Percentiles rank a stretch among this genome's conserved stretches.
These are phyloP conservation scores for Hystrix cristata DNA, from an alignment of 2,113 vertebrate genomes.

Conservation along the genomic window DNA sequence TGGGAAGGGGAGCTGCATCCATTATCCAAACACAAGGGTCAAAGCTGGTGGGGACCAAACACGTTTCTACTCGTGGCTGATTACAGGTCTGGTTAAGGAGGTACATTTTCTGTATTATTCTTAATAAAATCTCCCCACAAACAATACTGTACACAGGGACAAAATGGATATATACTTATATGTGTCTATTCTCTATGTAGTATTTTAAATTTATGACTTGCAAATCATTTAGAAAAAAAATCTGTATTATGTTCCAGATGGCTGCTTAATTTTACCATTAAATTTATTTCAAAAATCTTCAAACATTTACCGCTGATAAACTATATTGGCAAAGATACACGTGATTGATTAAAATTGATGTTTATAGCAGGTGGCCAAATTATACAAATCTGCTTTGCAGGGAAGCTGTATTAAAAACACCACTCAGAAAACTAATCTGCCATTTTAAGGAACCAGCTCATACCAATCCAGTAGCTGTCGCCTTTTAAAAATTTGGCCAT, in stretches of 20 bases:
- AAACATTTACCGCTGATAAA: conserved; percentile 75
- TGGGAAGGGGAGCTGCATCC: conserved; percentile 53
- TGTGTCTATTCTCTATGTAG: neutral
- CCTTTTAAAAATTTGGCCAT: conserved; percentile 76
- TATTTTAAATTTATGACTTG: conserved; percentile 45
- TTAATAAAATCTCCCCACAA: conserved; percentile 38
- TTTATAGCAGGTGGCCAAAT: conserved; percentile 84
- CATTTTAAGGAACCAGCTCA: conserved; percentile 84
- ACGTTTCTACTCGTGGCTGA: neutral
- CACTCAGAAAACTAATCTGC: conserved; percentile 82
- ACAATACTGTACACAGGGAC: neutral
- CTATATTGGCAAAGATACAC: conserved; percentile 81
- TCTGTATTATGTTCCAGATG: conserved; percentile 72
- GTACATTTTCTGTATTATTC: conserved; percentile 49
- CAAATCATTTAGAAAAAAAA: conserved; percentile 47
- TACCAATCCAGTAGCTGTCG: conserved; percentile 83
- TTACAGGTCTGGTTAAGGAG: neutral
- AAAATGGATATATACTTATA: conserved; percentile 22
- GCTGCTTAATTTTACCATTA: conserved; percentile 72
- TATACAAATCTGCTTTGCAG: conserved; percentile 83
- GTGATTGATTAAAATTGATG: conserved; percentile 82
- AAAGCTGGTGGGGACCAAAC: neutral
- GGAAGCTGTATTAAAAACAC: conserved; percentile 79
- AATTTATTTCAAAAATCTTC: conserved; percentile 82
- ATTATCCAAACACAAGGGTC: conserved; percentile 40